These are phyloP conservation scores for Ridgeia piscesae DNA, from an alignment of 1,140 invertebrate species.

Conservation along the genomic window DNA sequence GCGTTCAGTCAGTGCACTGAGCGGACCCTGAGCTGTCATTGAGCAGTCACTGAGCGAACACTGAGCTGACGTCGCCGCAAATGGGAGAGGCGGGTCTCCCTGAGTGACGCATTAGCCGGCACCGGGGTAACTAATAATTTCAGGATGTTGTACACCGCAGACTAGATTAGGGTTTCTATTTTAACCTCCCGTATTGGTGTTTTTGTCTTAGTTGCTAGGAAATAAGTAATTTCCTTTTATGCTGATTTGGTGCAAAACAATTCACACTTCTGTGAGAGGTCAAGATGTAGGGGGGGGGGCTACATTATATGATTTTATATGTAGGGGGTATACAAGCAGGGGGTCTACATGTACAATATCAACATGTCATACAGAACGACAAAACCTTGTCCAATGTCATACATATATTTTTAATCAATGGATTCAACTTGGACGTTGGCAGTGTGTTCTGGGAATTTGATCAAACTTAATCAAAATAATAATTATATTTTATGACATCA, in stretches of 20 bases:
- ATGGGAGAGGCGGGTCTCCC: not conserved
- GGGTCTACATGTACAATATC: not conserved
- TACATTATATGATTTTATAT: not conserved
- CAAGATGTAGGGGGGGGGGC: not conserved
- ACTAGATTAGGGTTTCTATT: too few species aligned
- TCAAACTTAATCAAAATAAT: not conserved
- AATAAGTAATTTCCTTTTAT: too few species aligned
- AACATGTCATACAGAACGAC: not conserved
- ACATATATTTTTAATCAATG: not conserved
- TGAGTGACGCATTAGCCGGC: not conserved
- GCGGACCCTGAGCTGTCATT: not conserved
- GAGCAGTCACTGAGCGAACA: not conserved
- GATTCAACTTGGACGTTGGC: not conserved
- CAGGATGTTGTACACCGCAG: too few species aligned
- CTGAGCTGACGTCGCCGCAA: not conserved
- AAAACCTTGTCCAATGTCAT: not conserved
- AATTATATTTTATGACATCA: not conserved
- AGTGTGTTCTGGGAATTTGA: not conserved
- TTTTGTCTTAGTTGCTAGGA: too few species aligned
- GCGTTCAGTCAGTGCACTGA: not conserved
- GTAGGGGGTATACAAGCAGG: not conserved
- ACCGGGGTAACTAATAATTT: too few species aligned
- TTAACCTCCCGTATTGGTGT: too few species aligned
- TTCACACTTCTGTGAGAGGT: too few species aligned
- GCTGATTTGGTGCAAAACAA: too few species aligned